phyloP scores from a whole-genome alignment of 2,797 vertebrate genomes.

The Enteromius viviparus region DNA sequence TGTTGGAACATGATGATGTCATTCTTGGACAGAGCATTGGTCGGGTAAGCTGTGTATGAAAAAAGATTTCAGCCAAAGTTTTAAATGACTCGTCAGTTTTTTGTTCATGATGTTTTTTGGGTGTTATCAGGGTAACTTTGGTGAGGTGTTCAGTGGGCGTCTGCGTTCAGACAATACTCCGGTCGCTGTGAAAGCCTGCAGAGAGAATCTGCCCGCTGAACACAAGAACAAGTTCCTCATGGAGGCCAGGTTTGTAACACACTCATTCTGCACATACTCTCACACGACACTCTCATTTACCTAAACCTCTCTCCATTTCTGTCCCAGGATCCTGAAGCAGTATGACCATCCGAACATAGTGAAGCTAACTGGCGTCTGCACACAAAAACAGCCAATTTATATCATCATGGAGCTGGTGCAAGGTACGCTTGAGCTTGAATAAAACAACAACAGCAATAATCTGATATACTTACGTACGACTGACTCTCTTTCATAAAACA shows the following conservation, averaged over 20 bases:
- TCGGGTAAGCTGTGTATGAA: conserved; percentile 77
- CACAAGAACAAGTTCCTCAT: conserved; percentile 94
- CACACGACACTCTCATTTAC: neutral
- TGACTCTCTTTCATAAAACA: neutral
- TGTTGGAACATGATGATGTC: conserved; percentile 90
- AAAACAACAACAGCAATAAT: neutral
- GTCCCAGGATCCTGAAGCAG: conserved; percentile 91
- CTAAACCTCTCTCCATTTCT: conserved; percentile 2
- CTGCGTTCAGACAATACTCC: conserved; percentile 85
- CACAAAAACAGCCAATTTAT: conserved; percentile 95
- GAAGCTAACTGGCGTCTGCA: conserved; percentile 93
- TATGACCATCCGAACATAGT: conserved; percentile 96
- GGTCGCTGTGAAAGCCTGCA: conserved; percentile 92
- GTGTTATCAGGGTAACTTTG: conserved; percentile 91
- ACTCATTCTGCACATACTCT: neutral
- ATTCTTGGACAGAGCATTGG: conserved; percentile 90
- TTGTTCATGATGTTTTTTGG: conserved; percentile 3
- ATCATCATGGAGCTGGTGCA: conserved; percentile 97
- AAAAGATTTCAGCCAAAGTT: neutral
- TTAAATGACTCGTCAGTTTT: neutral
- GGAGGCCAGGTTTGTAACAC: conserved; percentile 86
- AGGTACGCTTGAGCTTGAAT: conserved; percentile 73
- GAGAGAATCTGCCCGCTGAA: conserved; percentile 87
- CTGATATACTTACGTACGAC: neutral
- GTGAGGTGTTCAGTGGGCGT: conserved; percentile 90